Evolutionary conservation across 64 coral and sea anemone species (phyloP), one percentile per base, ranked within the genome.

Genomic region (Platygyra sinensis): DNA sequence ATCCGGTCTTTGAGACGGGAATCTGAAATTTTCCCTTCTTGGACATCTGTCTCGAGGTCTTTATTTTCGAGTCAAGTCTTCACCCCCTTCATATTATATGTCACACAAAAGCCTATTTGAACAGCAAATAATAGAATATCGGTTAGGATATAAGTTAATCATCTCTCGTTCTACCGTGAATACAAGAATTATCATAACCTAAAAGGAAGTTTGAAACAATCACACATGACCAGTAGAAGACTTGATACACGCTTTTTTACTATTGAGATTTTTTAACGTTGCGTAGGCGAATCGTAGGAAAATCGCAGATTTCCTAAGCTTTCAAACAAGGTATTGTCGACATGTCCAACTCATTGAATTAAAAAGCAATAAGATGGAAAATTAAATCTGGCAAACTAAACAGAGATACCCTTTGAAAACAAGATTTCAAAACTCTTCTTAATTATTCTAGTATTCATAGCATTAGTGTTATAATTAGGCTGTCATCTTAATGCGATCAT

Each of bases 371-470:
- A 85, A 51, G 32, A 72, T 42, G 42, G 20, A 85, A 85, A 85
- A 85, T 85, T 85, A 71, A 65, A 85, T 85, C 81, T 46, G 24
- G 62, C 22, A 85, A 85, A 85, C 81, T 85, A 85, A 85, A 85
- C 81, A 85, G 33, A 71, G 62, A 85, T 85, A 71, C 18, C 62
- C 81, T 85, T 67, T 85, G 33, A 71, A 85, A 85, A 71, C 81
- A 85, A 85, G 81, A 85, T 85, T 84, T 85, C 81, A 85, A 85
- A 85, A 85, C 62, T 72, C 8, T 72, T 33, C 62, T 85, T 85
- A 85, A 85, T 85, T 85, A 42, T 69, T 69, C 32, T 28, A 67
- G 81, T 85, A 85, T 71, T 85, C 62, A 10, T 67, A 85, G 81
- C 81, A 85, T 85, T 85, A 85, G 38, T 49, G 81, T 71, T 36